A percentile compares a stretch with the other conserved stretches of the same genome.
These are phyloP conservation scores for Palythoa caribaeorum DNA, from an alignment of 92 coral and sea anemone species.

Conservation along the genomic window DNA sequence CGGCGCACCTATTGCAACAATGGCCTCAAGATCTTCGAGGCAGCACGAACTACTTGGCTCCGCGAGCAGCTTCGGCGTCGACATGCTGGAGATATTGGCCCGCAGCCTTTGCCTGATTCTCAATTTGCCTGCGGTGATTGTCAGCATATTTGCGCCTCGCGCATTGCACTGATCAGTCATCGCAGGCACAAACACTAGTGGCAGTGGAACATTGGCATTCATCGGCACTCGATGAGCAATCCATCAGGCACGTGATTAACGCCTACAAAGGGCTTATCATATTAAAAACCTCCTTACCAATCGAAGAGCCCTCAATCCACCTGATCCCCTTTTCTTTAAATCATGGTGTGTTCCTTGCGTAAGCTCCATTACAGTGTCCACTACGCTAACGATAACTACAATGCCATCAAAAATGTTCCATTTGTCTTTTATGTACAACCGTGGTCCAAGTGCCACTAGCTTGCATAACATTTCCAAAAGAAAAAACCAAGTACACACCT, in stretches of 20 bases:
- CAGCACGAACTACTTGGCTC: too few relatives aligned
- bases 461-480: slow-evolving; percentile 52
- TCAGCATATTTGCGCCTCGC: too few relatives aligned
- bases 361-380: slow-evolving; percentile 34
- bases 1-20: too few relatives aligned
- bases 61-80: too few relatives aligned
- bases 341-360: background rate
- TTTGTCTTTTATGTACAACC: slow-evolving; percentile 36
- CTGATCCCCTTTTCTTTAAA: slow-evolving; percentile 10
- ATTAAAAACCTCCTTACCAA: slow-evolving; percentile 32
- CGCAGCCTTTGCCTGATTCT: too few relatives aligned
- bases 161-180: too few relatives aligned
- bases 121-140: too few relatives aligned
- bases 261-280: background rate
- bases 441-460: slow-evolving; percentile 57
- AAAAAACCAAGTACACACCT: slow-evolving; percentile 55
- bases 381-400: slow-evolving; percentile 47
- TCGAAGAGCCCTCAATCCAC: slow-evolving; percentile 52
- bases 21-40: too few relatives aligned
- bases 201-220: too few relatives aligned
- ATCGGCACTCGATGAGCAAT: background rate
- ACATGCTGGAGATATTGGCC: too few relatives aligned
- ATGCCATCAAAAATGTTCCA: slow-evolving; percentile 56
- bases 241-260: background rate
- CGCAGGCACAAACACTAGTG: too few relatives aligned